phyloP scores from a whole-genome alignment of 2,113 vertebrate species.

The Upupa epops region DNA sequence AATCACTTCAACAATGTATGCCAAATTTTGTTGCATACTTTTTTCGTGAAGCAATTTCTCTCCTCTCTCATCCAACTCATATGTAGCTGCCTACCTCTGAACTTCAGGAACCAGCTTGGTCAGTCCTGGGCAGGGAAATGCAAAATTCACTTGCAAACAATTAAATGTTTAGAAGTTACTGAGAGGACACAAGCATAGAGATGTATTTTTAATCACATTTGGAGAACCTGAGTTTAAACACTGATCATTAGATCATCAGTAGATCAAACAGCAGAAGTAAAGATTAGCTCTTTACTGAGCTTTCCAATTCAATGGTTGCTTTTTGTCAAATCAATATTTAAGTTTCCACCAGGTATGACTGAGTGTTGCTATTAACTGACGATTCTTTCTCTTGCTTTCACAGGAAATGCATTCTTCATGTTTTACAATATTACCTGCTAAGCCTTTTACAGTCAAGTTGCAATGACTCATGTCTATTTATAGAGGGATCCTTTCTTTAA shows the following conservation, averaged over 20 bases:
- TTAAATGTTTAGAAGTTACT: background rate
- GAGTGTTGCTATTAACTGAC: conserved; percentile 42
- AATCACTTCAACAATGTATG: conserved; percentile 39
- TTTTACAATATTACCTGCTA: conserved; percentile 29
- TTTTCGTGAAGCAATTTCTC: background rate
- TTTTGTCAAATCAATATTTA: conserved; percentile 48
- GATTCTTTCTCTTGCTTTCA: conserved; percentile 8
- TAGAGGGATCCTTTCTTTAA: background rate
- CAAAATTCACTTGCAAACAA: background rate
- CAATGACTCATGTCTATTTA: background rate
- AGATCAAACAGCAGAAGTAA: conserved; percentile 39
- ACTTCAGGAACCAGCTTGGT: background rate
- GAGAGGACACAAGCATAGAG: background rate
- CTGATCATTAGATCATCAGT: background rate
- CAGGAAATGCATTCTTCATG: conserved; percentile 24
- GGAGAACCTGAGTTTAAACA: background rate
- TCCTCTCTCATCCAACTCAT: background rate
- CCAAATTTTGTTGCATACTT: conserved; percentile 38
- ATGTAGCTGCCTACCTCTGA: background rate
- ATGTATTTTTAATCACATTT: background rate
- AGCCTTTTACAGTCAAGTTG: background rate
- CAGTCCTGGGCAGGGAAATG: background rate
- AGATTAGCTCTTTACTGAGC: conserved; percentile 27
- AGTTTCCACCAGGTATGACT: background rate
- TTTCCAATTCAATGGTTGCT: conserved; percentile 10